Percentiles rank a stretch among this genome's conserved stretches.
Conservation (phyloP, 2,113 vertebrate species). For the Glaucidium brasilianum region DNA sequence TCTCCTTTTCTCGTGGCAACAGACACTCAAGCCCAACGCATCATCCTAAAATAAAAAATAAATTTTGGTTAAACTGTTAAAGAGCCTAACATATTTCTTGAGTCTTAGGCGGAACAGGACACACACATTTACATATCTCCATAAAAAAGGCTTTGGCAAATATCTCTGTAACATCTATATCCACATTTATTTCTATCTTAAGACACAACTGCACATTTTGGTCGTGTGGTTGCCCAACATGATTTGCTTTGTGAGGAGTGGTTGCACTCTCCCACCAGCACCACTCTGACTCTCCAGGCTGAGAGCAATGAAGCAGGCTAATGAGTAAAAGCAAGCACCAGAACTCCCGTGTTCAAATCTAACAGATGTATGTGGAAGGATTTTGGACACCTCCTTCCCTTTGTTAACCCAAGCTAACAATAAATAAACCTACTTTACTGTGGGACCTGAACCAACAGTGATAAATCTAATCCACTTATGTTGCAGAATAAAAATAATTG, state of each 20-base stretch:
- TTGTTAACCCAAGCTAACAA: conserved; percentile 19
- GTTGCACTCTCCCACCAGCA: neutral
- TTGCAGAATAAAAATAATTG: conserved; percentile 11
- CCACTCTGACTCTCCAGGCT: neutral
- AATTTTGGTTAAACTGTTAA: neutral
- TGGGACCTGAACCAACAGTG: conserved; percentile 31
- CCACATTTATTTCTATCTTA: neutral
- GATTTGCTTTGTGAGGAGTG: neutral
- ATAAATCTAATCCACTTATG: conserved; percentile 45
- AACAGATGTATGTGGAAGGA: neutral
- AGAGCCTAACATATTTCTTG: neutral
- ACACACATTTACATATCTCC: neutral
- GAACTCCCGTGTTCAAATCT: neutral
- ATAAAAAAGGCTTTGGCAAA: neutral
- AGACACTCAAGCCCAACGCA: neutral
- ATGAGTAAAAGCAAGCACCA: neutral
- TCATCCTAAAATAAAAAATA: neutral
- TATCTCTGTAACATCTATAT: neutral
- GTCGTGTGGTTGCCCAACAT: neutral
- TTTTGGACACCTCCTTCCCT: neutral
- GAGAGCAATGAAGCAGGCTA: neutral
- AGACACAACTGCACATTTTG: neutral
- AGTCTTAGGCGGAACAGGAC: neutral
- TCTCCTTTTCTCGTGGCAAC: neutral
- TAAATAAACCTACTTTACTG: conserved; percentile 23